Conservation (phyloP, 2,888 invertebrate species). For the Dicyrtoma fusca region DNA sequence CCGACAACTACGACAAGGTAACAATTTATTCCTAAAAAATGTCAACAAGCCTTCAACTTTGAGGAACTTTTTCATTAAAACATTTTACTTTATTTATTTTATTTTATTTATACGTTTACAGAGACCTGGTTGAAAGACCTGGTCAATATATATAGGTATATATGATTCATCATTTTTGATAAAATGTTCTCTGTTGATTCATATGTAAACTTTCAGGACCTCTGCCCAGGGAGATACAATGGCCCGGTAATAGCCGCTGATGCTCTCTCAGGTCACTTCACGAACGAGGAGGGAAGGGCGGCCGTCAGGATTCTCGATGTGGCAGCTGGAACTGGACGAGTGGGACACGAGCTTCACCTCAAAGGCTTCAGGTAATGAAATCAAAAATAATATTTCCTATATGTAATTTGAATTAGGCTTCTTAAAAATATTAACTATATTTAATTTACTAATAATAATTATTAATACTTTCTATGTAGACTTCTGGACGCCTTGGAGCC, state of each 20-base stretch:
- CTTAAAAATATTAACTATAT: no score
- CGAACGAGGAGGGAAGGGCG: conserved; percentile 35
- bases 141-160: no score
- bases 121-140: no score
- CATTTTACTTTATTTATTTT: no score
- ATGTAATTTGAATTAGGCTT: no score
- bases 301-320: conserved; percentile 59
- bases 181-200: no score
- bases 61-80: no score
- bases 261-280: conserved; percentile 55
- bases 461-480: conserved; percentile 37
- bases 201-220: background rate
- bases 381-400: no score
- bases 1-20: conserved; percentile 57
- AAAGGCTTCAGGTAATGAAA: conserved; percentile 53
- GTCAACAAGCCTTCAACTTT: no score
- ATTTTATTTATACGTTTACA: no score
- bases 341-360: conserved; percentile 57
- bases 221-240: conserved; percentile 52
- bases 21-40: no score
- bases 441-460: background rate
- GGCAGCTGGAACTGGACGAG: conserved; percentile 60
- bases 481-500: conserved; percentile 59
- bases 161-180: no score
- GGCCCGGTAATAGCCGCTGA: conserved; percentile 59